Base-by-base conservation (phyloP, 2,797 vertebrate species). In the Clamator glandarius region DNA sequence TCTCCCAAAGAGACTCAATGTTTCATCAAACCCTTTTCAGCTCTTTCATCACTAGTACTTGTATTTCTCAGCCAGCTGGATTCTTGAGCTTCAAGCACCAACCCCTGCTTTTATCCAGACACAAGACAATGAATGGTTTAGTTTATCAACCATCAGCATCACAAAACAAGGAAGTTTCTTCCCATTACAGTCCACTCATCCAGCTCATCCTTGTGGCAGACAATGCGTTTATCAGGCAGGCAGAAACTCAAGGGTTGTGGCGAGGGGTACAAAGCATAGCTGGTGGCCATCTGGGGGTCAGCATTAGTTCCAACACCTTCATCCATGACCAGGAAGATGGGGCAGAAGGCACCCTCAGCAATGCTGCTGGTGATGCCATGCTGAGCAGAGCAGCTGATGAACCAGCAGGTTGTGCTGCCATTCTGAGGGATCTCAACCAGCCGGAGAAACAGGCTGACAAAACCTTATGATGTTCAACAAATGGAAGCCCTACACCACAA, bases 291-390 rank as follows among this genome's bases (percentile, higher is more conserved):
- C 50, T 28, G 54, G 33, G 13, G 29, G 61, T 39, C n/a, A 36
- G 25, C 35, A 39, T 26, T 29, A 31, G 31, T 17, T 75, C 29
- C 59, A 89, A 46, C n/a, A 50, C 8, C 58, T 55, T 68, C 39
- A 54, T 15, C 39, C 62, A n/a, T 2, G 5, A 58, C 6, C 1
- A 1, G 33, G 26, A 62, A 42, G 57, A 58, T 0, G 2, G 44
- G 62, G 35, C 28, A 84, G 62, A 62, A 67, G 39, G 75, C 3
- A 61, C 33, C 10, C 42, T 41, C 33, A 36, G 50, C 23, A 82
- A 72, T 39, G 41, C 7, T 51, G 25, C 50, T 51, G 50, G 12
- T 51, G 50, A 51, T 51, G 14, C 50, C 25, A 51, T 39, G 44
- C 58, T 52, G 25, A 55, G 24, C 1, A 1, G 33, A 61, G 31